Conservation (phyloP, 2,888 invertebrate genomes). For the Temnothorax rugatulus region DNA sequence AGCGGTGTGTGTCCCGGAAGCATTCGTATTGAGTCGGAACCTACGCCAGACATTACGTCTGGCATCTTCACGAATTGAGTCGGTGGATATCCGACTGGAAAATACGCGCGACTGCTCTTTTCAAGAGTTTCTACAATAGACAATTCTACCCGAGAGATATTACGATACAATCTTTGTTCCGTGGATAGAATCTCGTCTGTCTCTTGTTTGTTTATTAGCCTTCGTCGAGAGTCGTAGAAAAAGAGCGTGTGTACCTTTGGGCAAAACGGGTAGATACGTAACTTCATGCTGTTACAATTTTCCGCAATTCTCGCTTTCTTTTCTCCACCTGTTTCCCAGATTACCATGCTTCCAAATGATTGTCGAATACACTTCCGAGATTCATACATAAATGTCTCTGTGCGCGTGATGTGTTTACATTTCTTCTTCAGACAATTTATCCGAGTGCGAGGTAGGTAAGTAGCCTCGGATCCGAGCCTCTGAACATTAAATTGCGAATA, state of each 20-base stretch:
- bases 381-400: background rate
- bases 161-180: background rate
- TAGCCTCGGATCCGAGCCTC: background rate
- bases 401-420: background rate
- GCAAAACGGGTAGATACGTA: background rate
- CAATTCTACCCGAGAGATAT: constrained; percentile 16
- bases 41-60: constrained; percentile 32
- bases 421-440: constrained; percentile 34
- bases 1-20: constrained; percentile 58
- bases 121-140: constrained; percentile 10
- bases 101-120: constrained; percentile 31
- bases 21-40: constrained; percentile 25
- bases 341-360: background rate
- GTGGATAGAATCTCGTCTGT: background rate
- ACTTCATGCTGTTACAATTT: background rate
- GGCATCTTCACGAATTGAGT: constrained; percentile 9
- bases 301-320: background rate
- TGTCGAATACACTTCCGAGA: constrained; percentile 10
- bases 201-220: constrained; percentile 7
- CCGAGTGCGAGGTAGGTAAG: background rate
- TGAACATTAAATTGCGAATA: constrained; percentile 42
- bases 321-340: background rate
- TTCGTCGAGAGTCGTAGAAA: background rate
- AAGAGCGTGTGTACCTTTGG: background rate
- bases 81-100: constrained; percentile 24